Base-by-base conservation (phyloP, 1,140 invertebrate genomes). In the Wiebesia pumilae region DNA sequence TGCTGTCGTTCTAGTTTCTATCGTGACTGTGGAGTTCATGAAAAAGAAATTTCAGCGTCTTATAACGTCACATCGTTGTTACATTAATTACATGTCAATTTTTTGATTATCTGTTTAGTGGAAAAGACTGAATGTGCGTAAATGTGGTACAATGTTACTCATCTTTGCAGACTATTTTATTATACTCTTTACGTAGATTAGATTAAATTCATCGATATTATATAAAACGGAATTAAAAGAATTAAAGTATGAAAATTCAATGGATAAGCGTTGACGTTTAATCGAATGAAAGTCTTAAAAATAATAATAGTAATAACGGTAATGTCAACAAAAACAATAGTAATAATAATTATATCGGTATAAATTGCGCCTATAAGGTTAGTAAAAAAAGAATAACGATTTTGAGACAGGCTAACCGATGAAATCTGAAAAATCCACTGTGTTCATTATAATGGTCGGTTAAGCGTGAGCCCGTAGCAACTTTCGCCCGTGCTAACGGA, bases 101-200 rank as follows among this genome's bases (percentile, higher is more conserved):
- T 88, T 89, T 86, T 88, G 81, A 89, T 69, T 89, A 90, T 89
- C 89, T 92, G 90, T 91, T 91, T 90, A 91, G 89, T 88, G 88
- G 89, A 89, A 88, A 93, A 93, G 93, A 93, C 93, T 93, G 92
- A 93, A 92, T 90, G 81, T 79, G 90, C 88, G 88, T 83, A 89
- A 83, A 84, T 87, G 89, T 90, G 91, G 90, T 91, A 91, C 90
- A 91, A 91, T 88, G 88, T 88, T 78, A 85, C 21, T 81, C 47
- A 62, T 75, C 35, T 85, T 78, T 33, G 33, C 79, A 75, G 35
- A 75, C n/a, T 82, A 77, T 58, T 78, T 82, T 84, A 81, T 81
- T 73, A 87, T 84, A 80, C 35, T 65, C 47, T 81, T 69, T n/a
- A 47, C 2, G n/a, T 85, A 79, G 19, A 30, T 19, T 67, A 81